These are phyloP conservation scores for Cranoglanis bouderius DNA, from an alignment of 2,113 vertebrate genomes.

Conservation along the genomic window DNA sequence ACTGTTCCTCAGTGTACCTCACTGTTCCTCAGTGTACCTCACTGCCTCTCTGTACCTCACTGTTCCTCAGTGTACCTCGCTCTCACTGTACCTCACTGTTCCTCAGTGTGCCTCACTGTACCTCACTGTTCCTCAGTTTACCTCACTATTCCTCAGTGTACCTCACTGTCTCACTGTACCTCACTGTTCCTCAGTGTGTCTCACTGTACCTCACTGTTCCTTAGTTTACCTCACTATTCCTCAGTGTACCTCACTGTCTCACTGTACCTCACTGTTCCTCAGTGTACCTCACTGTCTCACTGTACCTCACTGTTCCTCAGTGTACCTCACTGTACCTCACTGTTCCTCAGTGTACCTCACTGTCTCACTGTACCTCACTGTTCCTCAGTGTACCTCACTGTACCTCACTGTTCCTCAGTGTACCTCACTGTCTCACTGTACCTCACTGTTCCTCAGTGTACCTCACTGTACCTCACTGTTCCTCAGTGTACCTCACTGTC, in stretches of 20 bases:
- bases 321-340: not conserved
- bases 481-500: not conserved
- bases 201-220: too few species aligned
- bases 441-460: not conserved
- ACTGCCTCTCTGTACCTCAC: too few species aligned
- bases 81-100: too few species aligned
- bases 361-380: not conserved
- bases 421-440: not conserved
- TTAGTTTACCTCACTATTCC: not conserved
- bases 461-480: not conserved
- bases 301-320: not conserved
- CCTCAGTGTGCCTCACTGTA: too few species aligned
- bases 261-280: too few species aligned
- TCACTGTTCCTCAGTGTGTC: not conserved
- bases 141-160: not conserved
- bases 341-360: not conserved
- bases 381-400: not conserved
- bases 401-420: not conserved
- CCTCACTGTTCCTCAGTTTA: too few species aligned
- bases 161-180: not conserved
- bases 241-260: not conserved
- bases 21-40: too few species aligned
- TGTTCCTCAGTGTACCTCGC: too few species aligned
- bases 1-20: too few species aligned
- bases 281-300: too few species aligned